These are phyloP conservation scores for Anaspis maculata DNA, from an alignment of 2,888 invertebrate genomes.

Conservation along the genomic window DNA sequence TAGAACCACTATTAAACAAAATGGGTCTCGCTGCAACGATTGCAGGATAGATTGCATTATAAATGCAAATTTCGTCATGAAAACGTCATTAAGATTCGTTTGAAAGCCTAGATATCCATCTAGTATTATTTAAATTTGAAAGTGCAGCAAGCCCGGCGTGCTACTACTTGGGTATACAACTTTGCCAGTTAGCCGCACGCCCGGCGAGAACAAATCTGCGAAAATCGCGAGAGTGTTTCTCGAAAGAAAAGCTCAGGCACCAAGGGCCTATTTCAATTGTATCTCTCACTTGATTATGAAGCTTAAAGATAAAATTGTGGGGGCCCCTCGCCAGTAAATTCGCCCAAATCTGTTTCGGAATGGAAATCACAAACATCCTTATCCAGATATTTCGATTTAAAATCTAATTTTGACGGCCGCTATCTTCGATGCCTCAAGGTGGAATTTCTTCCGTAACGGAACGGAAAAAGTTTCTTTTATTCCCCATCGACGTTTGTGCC, in stretches of 20 bases:
- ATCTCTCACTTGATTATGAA: neutral
- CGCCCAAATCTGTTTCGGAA: slow-evolving; percentile 12
- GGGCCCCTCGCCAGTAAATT: too few relatives aligned
- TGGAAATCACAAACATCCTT: slow-evolving; percentile 19
- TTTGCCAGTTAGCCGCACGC: slow-evolving; percentile 1
- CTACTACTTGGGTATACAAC: too few relatives aligned
- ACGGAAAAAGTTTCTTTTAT: slow-evolving; percentile 10
- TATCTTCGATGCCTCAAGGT: slow-evolving; percentile 14
- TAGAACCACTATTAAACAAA: too few relatives aligned
- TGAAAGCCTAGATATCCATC: slow-evolving; percentile 9
- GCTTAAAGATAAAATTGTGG: neutral
- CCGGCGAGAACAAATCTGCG: neutral
- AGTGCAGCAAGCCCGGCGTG: too few relatives aligned
- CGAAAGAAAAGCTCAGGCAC: too few relatives aligned
- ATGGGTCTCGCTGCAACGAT: neutral
- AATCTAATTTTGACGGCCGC: slow-evolving; percentile 19
- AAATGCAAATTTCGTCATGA: slow-evolving; percentile 12
- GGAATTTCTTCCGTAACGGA: slow-evolving; percentile 7
- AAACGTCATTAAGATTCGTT: slow-evolving; percentile 11
- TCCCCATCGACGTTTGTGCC: slow-evolving; percentile 11
- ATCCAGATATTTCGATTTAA: slow-evolving; percentile 19
- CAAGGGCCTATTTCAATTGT: too few relatives aligned
- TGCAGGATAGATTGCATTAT: slow-evolving; percentile 7
- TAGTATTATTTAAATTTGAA: slow-evolving; percentile 6
- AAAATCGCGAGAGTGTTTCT: neutral